These are phyloP conservation scores for Otus sunia DNA, from an alignment of 2,113 vertebrate species.

Conservation along the genomic window DNA sequence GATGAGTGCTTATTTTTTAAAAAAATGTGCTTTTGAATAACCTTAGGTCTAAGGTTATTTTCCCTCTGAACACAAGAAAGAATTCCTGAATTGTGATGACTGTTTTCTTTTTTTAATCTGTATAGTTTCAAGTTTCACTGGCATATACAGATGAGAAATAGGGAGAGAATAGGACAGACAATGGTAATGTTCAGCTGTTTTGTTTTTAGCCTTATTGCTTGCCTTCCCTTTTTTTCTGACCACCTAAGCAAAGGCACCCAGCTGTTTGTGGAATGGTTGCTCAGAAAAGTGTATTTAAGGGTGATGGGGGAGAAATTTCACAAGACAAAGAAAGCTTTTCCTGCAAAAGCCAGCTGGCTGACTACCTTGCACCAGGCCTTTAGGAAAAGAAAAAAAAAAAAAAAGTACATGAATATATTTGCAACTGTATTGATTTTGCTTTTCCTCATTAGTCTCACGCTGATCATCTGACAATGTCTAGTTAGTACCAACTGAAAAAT, in stretches of 20 bases:
- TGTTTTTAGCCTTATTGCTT: conserved; percentile 40
- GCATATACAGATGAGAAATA: conserved; percentile 20
- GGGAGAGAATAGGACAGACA: neutral
- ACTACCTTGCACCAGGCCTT: neutral
- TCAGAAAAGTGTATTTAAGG: conserved; percentile 3
- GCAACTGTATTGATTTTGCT: neutral
- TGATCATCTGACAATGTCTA: neutral
- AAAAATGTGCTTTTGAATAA: neutral
- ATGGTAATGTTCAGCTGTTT: conserved; percentile 7
- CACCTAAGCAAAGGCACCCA: conserved; percentile 11
- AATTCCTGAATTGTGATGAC: conserved; percentile 23
- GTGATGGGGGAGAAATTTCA: neutral
- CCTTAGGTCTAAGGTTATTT: neutral
- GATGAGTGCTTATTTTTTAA: neutral
- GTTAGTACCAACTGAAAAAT: conserved; percentile 10
- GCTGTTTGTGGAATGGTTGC: conserved; percentile 17
- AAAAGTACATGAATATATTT: neutral
- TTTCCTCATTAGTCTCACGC: neutral
- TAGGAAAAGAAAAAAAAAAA: no score
- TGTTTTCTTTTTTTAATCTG: neutral
- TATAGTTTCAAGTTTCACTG: conserved; percentile 33
- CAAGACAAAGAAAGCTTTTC: conserved; percentile 15
- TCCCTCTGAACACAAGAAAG: neutral
- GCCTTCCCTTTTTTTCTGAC: conserved; percentile 4
- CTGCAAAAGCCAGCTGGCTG: conserved; percentile 1